phyloP scores from a whole-genome alignment of 1,140 invertebrate species.

The Bursaphelenchus mucronatus region DNA sequence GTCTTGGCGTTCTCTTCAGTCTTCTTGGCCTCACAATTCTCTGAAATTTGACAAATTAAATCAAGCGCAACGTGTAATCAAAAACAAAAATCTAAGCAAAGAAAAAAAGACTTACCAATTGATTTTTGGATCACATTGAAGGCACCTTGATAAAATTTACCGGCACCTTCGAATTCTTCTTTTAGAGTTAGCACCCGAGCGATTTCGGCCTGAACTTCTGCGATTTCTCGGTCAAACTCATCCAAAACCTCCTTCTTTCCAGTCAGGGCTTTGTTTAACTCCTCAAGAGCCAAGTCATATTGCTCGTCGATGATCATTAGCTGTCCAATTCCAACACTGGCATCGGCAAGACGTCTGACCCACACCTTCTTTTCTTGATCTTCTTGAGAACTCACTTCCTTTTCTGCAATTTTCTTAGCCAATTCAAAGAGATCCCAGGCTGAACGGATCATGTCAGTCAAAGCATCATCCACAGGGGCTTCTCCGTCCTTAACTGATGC shows the following conservation, averaged over 20 bases:
- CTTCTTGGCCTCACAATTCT: too few species aligned
- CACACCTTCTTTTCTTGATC: too few species aligned
- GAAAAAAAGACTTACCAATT: too few species aligned
- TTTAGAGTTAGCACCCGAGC: background rate
- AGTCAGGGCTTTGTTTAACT: conserved; percentile 5
- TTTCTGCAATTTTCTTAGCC: background rate
- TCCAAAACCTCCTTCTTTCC: conserved; percentile 7
- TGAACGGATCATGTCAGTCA: background rate
- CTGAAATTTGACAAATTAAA: too few species aligned
- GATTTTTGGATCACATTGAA: too few species aligned
- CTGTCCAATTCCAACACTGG: conserved; percentile 6
- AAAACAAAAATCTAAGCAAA: too few species aligned
- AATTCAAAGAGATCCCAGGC: conserved; percentile 7
- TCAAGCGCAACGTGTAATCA: too few species aligned
- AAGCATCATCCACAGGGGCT: conserved; percentile 5
- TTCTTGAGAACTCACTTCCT: too few species aligned
- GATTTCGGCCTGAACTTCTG: background rate
- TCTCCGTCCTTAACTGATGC: background rate
- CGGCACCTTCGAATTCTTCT: too few species aligned
- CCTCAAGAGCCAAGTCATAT: background rate
- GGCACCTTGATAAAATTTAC: too few species aligned
- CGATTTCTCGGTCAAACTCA: conserved; percentile 9
- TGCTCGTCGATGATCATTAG: conserved; percentile 4
- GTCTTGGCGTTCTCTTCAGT: too few species aligned
- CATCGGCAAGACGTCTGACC: too few species aligned